Evolutionary conservation across 2,113 vertebrate genomes (phyloP).

Genomic region (Loxodonta africana): DNA sequence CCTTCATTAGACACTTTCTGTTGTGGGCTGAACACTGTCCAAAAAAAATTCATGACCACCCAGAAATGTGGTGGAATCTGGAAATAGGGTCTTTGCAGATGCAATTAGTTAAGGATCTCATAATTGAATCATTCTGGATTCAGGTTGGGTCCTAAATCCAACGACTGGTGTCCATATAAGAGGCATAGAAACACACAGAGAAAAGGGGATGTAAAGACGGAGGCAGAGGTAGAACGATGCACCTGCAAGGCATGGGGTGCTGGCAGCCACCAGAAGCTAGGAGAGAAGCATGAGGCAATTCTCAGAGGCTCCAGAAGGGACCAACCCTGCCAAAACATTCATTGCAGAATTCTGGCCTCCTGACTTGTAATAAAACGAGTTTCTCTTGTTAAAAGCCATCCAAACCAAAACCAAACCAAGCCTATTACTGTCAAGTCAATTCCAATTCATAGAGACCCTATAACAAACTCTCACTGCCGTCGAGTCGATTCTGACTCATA

Average conservation of each 20-base stretch:
- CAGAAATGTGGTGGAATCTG: neutral
- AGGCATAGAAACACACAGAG: neutral
- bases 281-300: neutral
- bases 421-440: too few species aligned
- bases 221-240: neutral
- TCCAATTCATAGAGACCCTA: too few species aligned
- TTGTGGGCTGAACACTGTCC: neutral
- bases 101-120: neutral
- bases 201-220: neutral
- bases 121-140: neutral
- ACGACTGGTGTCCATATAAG: neutral
- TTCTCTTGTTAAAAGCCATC: neutral
- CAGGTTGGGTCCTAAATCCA: neutral
- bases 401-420: neutral
- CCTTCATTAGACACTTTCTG: neutral
- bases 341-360: neutral
- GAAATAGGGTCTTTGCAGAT: neutral
- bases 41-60: neutral
- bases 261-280: neutral
- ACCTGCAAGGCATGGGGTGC: neutral
- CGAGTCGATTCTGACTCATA: too few species aligned
- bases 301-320: neutral
- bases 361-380: neutral
- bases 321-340: neutral
- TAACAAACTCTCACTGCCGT: too few species aligned